A percentile compares a stretch with the other conserved stretches of the same genome.
These are phyloP conservation scores for Pyxicephalus adspersus DNA, from an alignment of 2,113 vertebrate genomes.

Conservation along the genomic window DNA sequence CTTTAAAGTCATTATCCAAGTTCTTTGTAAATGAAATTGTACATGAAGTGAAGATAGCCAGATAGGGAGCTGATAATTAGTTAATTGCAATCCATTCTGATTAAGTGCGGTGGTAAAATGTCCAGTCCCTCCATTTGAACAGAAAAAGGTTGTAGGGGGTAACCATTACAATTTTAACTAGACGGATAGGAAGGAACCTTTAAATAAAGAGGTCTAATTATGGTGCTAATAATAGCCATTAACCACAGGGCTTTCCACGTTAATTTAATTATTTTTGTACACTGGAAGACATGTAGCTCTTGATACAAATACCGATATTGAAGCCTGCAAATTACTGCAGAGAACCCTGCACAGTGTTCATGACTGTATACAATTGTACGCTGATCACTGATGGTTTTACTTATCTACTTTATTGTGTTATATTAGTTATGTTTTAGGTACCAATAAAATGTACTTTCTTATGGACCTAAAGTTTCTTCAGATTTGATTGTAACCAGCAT, in stretches of 20 bases:
- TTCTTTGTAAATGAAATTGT: conserved; percentile 19
- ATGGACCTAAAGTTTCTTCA: not conserved
- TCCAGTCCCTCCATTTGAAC: conserved; percentile 41
- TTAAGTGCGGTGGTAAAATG: conserved; percentile 50
- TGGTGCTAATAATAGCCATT: conserved; percentile 56
- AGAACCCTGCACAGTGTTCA: conserved; percentile 1
- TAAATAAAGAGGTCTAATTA: conserved; percentile 58
- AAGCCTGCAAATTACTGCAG: conserved; percentile 22
- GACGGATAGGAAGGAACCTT: conserved; percentile 53
- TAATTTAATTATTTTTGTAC: conserved; percentile 55
- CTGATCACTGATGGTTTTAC: not conserved
- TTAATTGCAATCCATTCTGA: conserved; percentile 54
- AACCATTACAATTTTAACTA: conserved; percentile 55
- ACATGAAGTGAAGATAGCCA: conserved; percentile 29
- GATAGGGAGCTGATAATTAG: conserved; percentile 42
- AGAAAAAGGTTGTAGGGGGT: conserved; percentile 55
- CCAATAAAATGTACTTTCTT: not conserved
- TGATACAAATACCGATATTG: conserved; percentile 22
- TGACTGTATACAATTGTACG: not conserved
- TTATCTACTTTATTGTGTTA: not conserved
- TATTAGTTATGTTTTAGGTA: no score
- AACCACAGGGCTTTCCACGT: conserved; percentile 53
- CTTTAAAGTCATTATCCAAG: conserved; percentile 5
- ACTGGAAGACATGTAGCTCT: conserved; percentile 27
- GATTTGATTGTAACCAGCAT: not conserved